Base-by-base conservation (phyloP, 1,140 invertebrate genomes). In the Sweltsa coloradensis region DNA sequence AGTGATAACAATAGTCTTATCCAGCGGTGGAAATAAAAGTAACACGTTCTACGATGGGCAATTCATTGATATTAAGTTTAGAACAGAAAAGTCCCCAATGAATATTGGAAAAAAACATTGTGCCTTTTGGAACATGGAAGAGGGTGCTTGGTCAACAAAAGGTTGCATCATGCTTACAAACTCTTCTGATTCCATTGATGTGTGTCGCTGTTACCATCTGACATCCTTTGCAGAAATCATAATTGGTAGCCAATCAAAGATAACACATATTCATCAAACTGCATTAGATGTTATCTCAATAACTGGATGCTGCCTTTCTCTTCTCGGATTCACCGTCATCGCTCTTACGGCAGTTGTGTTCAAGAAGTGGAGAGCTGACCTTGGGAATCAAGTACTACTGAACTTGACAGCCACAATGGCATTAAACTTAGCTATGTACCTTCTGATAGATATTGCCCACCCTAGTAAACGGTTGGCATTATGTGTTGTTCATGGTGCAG, bases 211-310 rank as follows among this genome's bases (percentile, higher is more conserved):
- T 48, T 68, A 69, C 25, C 76, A 77, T 58, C 59, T 78, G 36
- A 76, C 75, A 18, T 70, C 76, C 58, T 75, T 77, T 58, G 74
- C 71, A 4, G 66, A 76, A 53, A 55, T 78, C 25, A 56, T 77
- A 23, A 61, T 68, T 25, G 65, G 65, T 16, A 55, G 56, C 44
- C 59, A 63, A 23, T 53, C 57, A 22, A 49, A 55, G 7, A 47
- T 64, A n/a, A 59, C 61, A 3, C 56, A 63, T 9, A 47, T 60
- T 1, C 69, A 75, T 53, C 56, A 62, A 21, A 62, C 57, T 11
- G 66, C 67, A 18, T 62, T 79, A 41, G 71, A 75, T 50, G 66
- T 73, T 9, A 74, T 79, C 24, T 74, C 75, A 5, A 58, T 75
- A 11, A 56, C 74, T 14, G 75, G 76, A n/a, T 74, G 74, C 53